Evolutionary conservation across 2,113 vertebrate species (phyloP), one percentile per base, ranked within the genome.

Genomic region (Gymnocephalus cernua): DNA sequence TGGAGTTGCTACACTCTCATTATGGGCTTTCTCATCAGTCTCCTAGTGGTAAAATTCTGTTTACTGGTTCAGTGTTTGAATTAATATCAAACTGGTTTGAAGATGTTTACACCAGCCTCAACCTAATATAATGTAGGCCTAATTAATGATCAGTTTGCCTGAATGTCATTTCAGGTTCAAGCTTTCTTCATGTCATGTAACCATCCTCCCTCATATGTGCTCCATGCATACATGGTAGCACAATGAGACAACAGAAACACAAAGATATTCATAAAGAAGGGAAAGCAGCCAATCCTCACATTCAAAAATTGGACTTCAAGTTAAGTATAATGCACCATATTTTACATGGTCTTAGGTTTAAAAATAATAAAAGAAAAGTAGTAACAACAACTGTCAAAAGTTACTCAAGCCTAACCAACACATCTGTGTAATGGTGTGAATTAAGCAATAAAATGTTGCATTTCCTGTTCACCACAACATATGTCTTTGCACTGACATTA

Each of bases 401-500:
- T 35, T 9, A 25, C 29, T 53, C 8, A 18, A 70, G 8, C 48
- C 48, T 10, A 41, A 15, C 13, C 4, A 0, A 38, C 58, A n/a
- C 27, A 47, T 19, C 48, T 23, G 14, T n/a, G 35, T 38, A 4
- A 16, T 19, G n/a, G 35, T 23, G 14, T 44, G 44, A 57, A 21
- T 29, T 27, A 19, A 47, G 2, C 6, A 19, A 10, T 29, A 13
- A 44, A 45, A 25, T 18, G 21, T 38, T 59, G 53, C 29, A 38
- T 77, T 58, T 70, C n/a, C 51, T 64, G 29, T 41, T 35, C 13
- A 21, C 16, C 35, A n/a, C 9, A 51, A 56, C 18, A 67, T 61
- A 67, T 29, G 14, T 53, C 29, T 16, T n/a, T 10, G 3, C n/a
- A 11, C 45, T 68, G 25, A 32, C 45, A 16, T 69, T 76, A 16